Conservation (phyloP, 1,140 invertebrate species). For the Megalonaias nervosa region DNA sequence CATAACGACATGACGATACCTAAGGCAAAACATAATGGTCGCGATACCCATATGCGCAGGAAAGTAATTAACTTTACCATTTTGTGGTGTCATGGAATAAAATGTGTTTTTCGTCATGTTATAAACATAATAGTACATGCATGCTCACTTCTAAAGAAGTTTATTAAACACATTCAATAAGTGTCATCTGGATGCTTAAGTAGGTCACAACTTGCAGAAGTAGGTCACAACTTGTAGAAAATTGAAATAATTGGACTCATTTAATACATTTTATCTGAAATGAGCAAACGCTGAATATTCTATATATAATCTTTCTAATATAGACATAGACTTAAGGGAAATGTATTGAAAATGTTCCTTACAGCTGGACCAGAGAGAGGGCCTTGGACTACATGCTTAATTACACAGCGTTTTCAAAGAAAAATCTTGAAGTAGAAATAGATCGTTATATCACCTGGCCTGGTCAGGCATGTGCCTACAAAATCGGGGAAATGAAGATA, state of each 20-base stretch:
- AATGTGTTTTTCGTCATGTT: too few relatives aligned
- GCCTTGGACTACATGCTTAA: conserved; percentile 70
- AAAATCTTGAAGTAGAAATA: conserved; percentile 64
- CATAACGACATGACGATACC: too few relatives aligned
- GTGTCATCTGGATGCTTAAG: background rate
- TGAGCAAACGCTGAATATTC: background rate
- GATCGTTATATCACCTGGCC: conserved; percentile 73
- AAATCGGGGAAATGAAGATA: conserved; percentile 73
- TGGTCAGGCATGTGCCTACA: conserved; percentile 73
- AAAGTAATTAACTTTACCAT: too few relatives aligned
- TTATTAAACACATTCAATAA: too few relatives aligned
- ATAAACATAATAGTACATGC: too few relatives aligned
- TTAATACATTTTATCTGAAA: background rate
- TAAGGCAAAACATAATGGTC: too few relatives aligned
- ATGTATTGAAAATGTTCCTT: background rate
- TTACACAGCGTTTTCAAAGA: conserved; percentile 59
- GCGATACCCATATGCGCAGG: too few relatives aligned
- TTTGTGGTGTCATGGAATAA: too few relatives aligned
- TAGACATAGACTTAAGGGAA: background rate
- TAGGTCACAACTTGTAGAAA: background rate
- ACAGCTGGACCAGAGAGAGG: conserved; percentile 69
- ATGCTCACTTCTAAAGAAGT: too few relatives aligned
- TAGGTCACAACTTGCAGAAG: background rate
- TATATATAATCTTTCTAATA: background rate
- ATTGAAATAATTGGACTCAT: background rate